These are phyloP conservation scores for Selene dorsalis DNA, from an alignment of 2,797 vertebrate genomes.

Conservation along the genomic window DNA sequence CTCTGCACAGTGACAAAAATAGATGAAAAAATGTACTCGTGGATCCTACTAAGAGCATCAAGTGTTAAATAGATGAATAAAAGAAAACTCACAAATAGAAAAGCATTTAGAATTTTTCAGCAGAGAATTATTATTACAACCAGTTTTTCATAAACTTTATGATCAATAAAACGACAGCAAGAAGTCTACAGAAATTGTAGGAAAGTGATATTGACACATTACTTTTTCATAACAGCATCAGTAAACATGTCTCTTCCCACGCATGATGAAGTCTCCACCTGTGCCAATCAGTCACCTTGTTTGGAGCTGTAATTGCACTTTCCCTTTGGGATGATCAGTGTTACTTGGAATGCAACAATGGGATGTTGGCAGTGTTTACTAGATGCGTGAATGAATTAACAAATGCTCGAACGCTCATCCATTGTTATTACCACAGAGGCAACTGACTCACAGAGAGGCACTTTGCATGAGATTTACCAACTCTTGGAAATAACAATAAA, in stretches of 20 bases:
- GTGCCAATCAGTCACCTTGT: constrained; percentile 66
- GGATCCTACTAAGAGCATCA: too few relatives aligned
- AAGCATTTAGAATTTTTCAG: background rate
- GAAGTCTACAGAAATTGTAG: background rate
- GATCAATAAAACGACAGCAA: constrained; percentile 1
- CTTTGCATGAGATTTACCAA: background rate
- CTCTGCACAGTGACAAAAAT: constrained; percentile 29
- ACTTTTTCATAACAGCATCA: constrained; percentile 15
- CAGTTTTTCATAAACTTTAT: background rate
- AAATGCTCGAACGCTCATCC: background rate
- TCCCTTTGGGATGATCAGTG: constrained; percentile 48
- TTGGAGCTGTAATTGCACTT: constrained; percentile 58
- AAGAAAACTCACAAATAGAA: background rate
- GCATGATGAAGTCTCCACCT: constrained; percentile 50
- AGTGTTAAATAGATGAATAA: too few relatives aligned
- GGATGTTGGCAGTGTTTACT: constrained; percentile 37
- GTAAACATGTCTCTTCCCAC: constrained; percentile 24
- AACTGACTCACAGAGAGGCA: background rate
- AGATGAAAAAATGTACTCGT: background rate
- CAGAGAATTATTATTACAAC: too few relatives aligned
- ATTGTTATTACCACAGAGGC: constrained; percentile 10
- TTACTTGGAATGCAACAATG: constrained; percentile 39
- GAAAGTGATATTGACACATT: background rate
- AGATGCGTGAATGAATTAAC: constrained; percentile 31
- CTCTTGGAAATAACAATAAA: background rate